Conservation (phyloP, 1,140 invertebrate genomes). For the Hestina assimilis region DNA sequence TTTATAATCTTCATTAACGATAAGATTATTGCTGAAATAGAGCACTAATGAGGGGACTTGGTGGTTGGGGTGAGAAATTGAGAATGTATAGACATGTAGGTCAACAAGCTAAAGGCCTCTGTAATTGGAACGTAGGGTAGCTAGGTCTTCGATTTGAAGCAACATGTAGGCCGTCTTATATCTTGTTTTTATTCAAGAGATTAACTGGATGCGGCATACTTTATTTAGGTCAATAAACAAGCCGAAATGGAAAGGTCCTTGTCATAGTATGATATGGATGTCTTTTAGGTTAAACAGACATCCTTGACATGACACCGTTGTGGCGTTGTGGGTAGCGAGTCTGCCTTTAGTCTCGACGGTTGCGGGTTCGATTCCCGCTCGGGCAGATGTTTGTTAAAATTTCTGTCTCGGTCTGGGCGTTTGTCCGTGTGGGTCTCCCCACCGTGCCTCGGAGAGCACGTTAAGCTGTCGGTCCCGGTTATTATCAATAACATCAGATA, state of each 20-base stretch:
- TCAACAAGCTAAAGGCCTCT: slow-evolving; percentile 9
- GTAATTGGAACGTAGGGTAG: slow-evolving; percentile 13
- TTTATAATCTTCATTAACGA: no score
- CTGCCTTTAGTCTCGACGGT: no score
- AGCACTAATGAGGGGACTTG: slow-evolving; percentile 3
- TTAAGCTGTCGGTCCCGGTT: no score
- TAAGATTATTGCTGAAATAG: background rate
- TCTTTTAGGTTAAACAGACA: background rate
- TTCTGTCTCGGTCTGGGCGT: no score
- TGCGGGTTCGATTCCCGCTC: no score
- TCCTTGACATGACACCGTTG: no score
- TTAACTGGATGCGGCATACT: background rate
- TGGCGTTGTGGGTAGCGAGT: no score
- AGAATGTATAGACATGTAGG: slow-evolving; percentile 9
- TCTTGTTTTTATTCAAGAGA: background rate
- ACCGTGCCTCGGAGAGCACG: no score
- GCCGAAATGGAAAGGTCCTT: background rate
- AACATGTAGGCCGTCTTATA: slow-evolving; percentile 7
- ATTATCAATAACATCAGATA: no score
- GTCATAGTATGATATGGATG: background rate
- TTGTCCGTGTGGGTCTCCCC: no score
- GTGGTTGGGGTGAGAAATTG: background rate
- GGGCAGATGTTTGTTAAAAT: no score
- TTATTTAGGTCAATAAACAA: background rate
- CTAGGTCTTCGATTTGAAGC: slow-evolving; percentile 9